Conservation (phyloP, 2,888 invertebrate species). For the Calephelis perditalis region DNA sequence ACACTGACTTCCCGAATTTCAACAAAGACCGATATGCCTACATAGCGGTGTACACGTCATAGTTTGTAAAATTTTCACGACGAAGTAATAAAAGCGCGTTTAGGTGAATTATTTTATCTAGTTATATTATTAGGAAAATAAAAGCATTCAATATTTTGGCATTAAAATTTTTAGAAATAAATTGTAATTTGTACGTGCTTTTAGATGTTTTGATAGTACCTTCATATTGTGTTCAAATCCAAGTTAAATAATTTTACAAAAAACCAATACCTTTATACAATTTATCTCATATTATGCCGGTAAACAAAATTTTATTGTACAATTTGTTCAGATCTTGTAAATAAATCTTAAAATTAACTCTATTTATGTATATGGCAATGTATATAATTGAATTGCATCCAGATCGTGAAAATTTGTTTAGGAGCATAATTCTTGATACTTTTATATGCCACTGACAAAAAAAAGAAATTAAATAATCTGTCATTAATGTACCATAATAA, state of each 20-base stretch:
- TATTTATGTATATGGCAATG: too few relatives aligned
- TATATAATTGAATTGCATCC: too few relatives aligned
- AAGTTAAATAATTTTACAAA: neutral
- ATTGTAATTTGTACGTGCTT: conserved; percentile 8
- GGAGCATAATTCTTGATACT: conserved; percentile 2
- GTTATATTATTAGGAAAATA: neutral
- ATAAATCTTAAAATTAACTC: neutral
- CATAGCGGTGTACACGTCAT: conserved; percentile 36
- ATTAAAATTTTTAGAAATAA: conserved; percentile 12
- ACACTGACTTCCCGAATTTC: conserved; percentile 58
- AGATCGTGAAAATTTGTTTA: neutral
- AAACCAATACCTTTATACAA: conserved; percentile 13
- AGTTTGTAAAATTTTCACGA: conserved; percentile 19
- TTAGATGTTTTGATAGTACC: conserved; percentile 25
- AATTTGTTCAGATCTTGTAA: conserved; percentile 30
- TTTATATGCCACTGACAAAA: conserved; percentile 1
- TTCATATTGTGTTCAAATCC: conserved; percentile 18
- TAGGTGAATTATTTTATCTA: neutral
- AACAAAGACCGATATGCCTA: conserved; percentile 59
- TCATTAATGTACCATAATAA: conserved; percentile 17
- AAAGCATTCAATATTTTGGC: conserved; percentile 8
- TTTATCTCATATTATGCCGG: neutral
- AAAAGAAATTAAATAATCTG: conserved; percentile 11
- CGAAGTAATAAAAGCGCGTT: neutral
- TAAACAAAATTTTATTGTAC: too few relatives aligned